phyloP scores from a whole-genome alignment of 2,113 vertebrate species.

The Sebastes fasciatus region DNA sequence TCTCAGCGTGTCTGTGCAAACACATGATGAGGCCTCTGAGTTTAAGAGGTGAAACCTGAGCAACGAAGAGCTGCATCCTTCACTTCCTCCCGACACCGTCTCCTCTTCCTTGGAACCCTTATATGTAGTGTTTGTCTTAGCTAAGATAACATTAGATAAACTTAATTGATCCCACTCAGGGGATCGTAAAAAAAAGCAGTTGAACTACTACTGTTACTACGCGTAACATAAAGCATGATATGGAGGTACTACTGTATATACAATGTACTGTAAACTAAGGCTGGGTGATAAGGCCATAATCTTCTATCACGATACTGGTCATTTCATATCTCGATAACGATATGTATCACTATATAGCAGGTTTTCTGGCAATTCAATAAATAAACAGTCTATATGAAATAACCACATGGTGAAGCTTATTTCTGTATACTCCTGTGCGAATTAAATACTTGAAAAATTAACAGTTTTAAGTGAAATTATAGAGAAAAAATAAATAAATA shows the following conservation, averaged over 20 bases:
- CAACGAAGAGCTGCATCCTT: constrained; percentile 13
- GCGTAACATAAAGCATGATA: not conserved
- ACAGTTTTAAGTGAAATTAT: too few species aligned
- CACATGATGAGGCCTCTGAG: not conserved
- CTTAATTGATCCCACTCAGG: not conserved
- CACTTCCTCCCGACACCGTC: not conserved
- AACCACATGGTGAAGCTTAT: too few species aligned
- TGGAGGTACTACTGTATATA: not conserved
- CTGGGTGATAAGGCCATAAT: too few species aligned
- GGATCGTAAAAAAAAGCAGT: not conserved
- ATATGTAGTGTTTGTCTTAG: not conserved
- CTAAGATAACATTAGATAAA: constrained; percentile 6
- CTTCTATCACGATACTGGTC: too few species aligned
- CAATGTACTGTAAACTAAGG: too few species aligned
- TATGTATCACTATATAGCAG: too few species aligned
- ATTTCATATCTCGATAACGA: too few species aligned
- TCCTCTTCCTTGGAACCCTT: not conserved
- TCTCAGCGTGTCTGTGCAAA: not conserved
- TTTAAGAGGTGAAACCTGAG: constrained; percentile 50
- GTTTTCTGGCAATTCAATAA: too few species aligned
- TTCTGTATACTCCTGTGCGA: too few species aligned
- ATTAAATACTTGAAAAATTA: too few species aligned
- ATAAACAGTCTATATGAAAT: too few species aligned
- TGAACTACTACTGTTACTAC: not conserved
- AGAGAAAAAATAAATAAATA: too few species aligned